Evolutionary conservation across 1,140 invertebrate genomes (phyloP), one percentile per base, ranked within the genome.

Genomic region (Stegodyphus mimosarum): DNA sequence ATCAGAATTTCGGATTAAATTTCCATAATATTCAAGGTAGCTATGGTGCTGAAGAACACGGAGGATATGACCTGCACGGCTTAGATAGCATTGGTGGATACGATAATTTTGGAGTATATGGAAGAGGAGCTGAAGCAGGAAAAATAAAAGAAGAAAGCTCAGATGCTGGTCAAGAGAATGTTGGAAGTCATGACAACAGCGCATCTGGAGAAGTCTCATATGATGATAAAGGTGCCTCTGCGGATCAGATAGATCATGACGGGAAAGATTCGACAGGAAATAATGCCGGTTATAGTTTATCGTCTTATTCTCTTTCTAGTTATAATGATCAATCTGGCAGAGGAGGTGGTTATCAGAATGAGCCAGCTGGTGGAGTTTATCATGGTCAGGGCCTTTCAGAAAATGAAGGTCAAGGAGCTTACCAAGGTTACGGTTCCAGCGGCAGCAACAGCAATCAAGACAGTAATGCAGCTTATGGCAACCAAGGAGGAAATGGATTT

Each of bases 311-410:
- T 17, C 13, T 84, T 6, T 75, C 64, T 13, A 78, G 48, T 73
- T 86, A 55, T 53, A 71, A 86, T 48, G 83, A 86, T 48, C 74
- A 86, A 6, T 66, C 63, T 13, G 81, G 81, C 48, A 76, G 81
- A 86, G 83, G 83, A 17, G 83, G 75, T 6, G 74, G 75, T 18
- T 84, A 75, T 18, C 17, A 55, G 10, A 66, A 49, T 6, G 81
- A 75, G 9, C 7, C 63, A 6, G 49, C 50, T 49, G 66, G 1
- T 6, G 5, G 15, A n/a, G 75, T 18, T 13, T 77, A 77, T 55
- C n/a, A 79, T 18, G 51, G 63, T 9, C 77, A 70, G 53, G 83
- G 49, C 6, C 74, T 66, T 78, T 17, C 7, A 6, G 9, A 49
- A 72, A 72, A 72, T 72, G 11, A 11, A 72, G 9, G n/a, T 11